Conservation (phyloP, 2,113 vertebrate species). For the Serinus canaria region DNA sequence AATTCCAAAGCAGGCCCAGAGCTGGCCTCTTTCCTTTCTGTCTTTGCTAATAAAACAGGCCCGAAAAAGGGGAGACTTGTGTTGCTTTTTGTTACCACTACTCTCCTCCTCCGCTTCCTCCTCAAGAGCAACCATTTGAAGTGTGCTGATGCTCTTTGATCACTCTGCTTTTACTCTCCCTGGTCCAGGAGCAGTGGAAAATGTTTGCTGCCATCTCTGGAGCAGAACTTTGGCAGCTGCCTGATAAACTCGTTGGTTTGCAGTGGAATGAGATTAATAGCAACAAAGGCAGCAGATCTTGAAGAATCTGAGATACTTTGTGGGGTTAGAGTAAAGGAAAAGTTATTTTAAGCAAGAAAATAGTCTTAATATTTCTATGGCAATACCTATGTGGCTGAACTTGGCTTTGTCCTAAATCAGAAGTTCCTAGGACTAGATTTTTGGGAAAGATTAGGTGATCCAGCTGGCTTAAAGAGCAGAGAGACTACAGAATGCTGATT, state of each 20-base stretch:
- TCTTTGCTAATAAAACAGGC: not conserved
- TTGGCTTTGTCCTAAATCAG: not conserved
- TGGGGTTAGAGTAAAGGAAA: not conserved
- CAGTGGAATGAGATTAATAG: not conserved
- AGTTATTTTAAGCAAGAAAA: not conserved
- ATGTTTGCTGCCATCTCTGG: not conserved
- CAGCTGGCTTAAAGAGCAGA: not conserved
- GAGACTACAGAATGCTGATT: not conserved
- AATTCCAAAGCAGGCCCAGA: not conserved
- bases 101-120: rapidly evolving
- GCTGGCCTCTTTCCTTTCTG: not conserved
- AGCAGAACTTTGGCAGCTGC: not conserved
- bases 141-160: not conserved
- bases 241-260: not conserved
- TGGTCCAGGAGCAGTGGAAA: not conserved
- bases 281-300: not conserved
- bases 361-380: not conserved
- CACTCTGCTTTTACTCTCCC: not conserved
- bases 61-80: not conserved
- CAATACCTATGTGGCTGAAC: not conserved
- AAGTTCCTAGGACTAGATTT: not conserved
- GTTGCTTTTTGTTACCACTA: not conserved
- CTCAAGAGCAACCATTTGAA: not conserved
- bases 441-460: not conserved
- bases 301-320: not conserved